Base-by-base conservation (phyloP, 1,140 invertebrate species). In the Cepaea nemoralis region DNA sequence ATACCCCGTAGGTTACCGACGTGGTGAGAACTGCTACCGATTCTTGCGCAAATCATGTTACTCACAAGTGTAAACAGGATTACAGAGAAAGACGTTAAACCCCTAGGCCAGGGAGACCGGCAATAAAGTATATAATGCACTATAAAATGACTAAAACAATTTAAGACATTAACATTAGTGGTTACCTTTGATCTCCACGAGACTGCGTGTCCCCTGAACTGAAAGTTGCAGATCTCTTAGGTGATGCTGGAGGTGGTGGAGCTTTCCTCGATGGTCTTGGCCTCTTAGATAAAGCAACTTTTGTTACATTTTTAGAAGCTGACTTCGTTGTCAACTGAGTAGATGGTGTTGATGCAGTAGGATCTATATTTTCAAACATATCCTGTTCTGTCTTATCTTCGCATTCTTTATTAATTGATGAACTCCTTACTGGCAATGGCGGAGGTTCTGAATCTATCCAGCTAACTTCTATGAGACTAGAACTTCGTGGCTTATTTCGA, bases 201-300 rank as follows among this genome's bases (percentile, higher is more conserved):
- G 69, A 27, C 27, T 12, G 22, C 55, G 22, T 48, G 50, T 74
- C 73, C 10, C 45, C 66, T 40, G 69, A 14, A 31, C 74, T 27
- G 35, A 81, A 50, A 6, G 73, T 78, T 31, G 80, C 42, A n/a
- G 69, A 63, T 42, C 48, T 69, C n/a, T 48, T 31, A n/a, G 67
- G 79, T 35, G 78, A 63, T 22, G 55, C 55, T 40, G 84, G 84
- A n/a, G 84, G 84, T 5, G 84, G 84, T 2, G 84, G 84, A 31
- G 84, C 84, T 37, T 82, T 71, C 66, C 84, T 80, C 22, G 55
- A 73, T 8, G 84, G 84, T 39, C 80, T 66, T 50, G 80, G 80
- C 16, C 59, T 70, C 27, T 33, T 27, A n/a, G 39, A 19, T 71
- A 22, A 50, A 31, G 59, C 0, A 27, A 63, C 59, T 31, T 63